Evolutionary conservation across 1,140 invertebrate genomes (phyloP).

Genomic region (Centruroides vittatus): DNA sequence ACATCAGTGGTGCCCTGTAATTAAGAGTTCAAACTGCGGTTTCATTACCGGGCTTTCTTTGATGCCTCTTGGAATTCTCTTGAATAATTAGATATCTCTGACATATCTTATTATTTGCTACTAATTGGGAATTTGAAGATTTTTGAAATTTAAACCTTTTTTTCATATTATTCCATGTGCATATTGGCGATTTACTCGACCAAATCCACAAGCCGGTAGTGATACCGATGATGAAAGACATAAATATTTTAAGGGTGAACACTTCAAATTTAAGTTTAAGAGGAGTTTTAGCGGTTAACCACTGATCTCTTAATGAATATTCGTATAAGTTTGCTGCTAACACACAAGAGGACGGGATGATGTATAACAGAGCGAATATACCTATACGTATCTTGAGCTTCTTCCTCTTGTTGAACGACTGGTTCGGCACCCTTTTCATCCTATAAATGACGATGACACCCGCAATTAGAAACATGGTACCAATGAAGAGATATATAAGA

Average conservation of each 20-base stretch:
- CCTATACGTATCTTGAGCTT: conserved; percentile 39
- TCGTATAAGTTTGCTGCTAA: conserved; percentile 43
- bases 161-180: conserved; percentile 28
- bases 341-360: conserved; percentile 38
- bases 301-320: conserved; percentile 44
- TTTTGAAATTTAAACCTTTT: no score
- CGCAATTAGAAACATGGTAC: conserved; percentile 25
- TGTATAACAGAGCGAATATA: conserved; percentile 39
- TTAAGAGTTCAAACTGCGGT: no score
- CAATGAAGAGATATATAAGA: conserved; percentile 35
- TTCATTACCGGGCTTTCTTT: no score
- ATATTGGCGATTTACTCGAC: conserved; percentile 35
- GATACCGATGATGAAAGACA: conserved; percentile 41
- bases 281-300: conserved; percentile 27
- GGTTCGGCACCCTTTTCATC: neutral
- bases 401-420: conserved; percentile 9
- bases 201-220: conserved; percentile 42
- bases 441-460: conserved; percentile 26
- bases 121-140: no score
- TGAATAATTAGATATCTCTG: no score
- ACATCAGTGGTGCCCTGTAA: no score
- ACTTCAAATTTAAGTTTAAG: conserved; percentile 37
- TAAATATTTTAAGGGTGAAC: conserved; percentile 42
- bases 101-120: no score
- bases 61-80: no score